phyloP scores from a whole-genome alignment of 2,888 invertebrate genomes.

The Odontomyia ornata region DNA sequence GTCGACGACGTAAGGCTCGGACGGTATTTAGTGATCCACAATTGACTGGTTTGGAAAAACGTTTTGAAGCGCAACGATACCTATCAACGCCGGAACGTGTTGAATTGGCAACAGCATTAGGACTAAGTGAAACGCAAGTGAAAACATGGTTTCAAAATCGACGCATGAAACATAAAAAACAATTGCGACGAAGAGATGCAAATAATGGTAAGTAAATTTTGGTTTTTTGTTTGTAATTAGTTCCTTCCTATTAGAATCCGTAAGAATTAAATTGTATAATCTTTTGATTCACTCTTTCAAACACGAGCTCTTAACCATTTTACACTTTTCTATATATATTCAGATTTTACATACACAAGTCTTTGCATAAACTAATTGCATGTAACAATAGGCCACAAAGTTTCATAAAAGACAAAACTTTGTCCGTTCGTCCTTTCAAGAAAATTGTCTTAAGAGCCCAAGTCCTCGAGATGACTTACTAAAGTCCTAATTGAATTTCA shows the following conservation, averaged over 20 bases:
- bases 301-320: slow-evolving; percentile 4
- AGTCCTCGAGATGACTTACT: slow-evolving; percentile 24
- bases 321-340: too few species aligned
- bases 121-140: slow-evolving; percentile 94
- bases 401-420: slow-evolving; percentile 4
- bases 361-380: not conserved
- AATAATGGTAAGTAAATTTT: slow-evolving; percentile 60
- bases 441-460: slow-evolving; percentile 35
- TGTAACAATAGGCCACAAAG: not conserved
- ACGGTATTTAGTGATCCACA: slow-evolving; percentile 90
- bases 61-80: slow-evolving; percentile 94
- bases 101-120: slow-evolving; percentile 90
- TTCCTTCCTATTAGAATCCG: too few species aligned
- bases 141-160: slow-evolving; percentile 99
- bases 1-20: slow-evolving; percentile 93
- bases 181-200: slow-evolving; percentile 67
- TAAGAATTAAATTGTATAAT: too few species aligned
- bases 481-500: slow-evolving; percentile 37
- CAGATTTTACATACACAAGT: not conserved
- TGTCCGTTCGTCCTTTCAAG: slow-evolving; percentile 23
- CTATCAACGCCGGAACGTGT: slow-evolving; percentile 96
- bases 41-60: slow-evolving; percentile 87
- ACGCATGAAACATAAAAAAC: slow-evolving; percentile 96
- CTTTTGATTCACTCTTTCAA: not conserved
- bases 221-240: not conserved